Percentiles rank a stretch among this genome's conserved stretches.
Conservation (phyloP, 2,888 invertebrate species). For the Lamproptera curius region DNA sequence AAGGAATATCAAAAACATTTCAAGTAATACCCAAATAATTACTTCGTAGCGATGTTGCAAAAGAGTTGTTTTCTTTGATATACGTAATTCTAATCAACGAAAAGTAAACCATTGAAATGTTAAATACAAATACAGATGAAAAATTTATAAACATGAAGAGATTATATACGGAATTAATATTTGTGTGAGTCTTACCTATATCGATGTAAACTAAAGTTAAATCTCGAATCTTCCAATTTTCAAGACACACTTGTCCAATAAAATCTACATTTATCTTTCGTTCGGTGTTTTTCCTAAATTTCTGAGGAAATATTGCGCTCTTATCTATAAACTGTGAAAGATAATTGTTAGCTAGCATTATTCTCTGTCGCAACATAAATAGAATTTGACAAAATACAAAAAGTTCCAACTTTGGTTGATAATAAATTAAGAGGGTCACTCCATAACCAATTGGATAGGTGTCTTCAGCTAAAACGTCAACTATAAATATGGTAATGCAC, state of each 20-base stretch:
- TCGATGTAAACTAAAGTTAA: no score
- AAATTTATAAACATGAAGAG: no score
- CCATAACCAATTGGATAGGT: not conserved
- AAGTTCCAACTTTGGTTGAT: slow-evolving; percentile 8
- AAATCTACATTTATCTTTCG: slow-evolving; percentile 32
- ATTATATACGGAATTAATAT: no score
- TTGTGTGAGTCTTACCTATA: no score
- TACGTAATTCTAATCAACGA: no score
- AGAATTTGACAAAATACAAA: slow-evolving; percentile 1
- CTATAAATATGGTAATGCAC: not conserved
- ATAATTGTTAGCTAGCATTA: slow-evolving; percentile 43
- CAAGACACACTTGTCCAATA: slow-evolving; percentile 37
- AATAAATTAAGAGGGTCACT: not conserved
- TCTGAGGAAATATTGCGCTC: slow-evolving; percentile 15
- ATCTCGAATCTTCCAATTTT: slow-evolving; percentile 37
- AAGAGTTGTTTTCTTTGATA: no score
- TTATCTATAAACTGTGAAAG: slow-evolving; percentile 39
- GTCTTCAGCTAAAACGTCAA: not conserved
- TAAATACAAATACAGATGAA: no score
- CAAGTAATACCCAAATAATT: no score
- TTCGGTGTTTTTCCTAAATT: slow-evolving; percentile 27
- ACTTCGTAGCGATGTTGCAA: no score
- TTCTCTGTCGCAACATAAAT: slow-evolving; percentile 27
- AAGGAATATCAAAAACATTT: no score
- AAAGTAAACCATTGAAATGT: no score